These are phyloP conservation scores for Heterotis niloticus DNA, from an alignment of 2,113 vertebrate genomes.

Conservation along the genomic window DNA sequence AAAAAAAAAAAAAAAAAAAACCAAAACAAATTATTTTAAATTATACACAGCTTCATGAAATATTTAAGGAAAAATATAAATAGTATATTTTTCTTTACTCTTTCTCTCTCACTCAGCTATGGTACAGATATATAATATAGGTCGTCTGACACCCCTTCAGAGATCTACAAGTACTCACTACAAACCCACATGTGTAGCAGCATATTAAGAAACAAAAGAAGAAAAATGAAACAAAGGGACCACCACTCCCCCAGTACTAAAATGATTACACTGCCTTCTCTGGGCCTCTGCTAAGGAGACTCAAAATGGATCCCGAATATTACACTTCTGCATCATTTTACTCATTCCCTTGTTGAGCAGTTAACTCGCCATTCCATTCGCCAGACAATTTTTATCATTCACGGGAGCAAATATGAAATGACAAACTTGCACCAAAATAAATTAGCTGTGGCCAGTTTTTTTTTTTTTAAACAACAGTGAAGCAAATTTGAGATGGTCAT, in stretches of 20 bases:
- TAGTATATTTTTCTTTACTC: constrained; percentile 73
- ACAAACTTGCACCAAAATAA: constrained; percentile 15
- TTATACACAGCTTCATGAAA: constrained; percentile 87
- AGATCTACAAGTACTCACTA: constrained; percentile 73
- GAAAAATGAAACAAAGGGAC: constrained; percentile 43
- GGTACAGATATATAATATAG: constrained; percentile 98
- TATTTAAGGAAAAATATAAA: constrained; percentile 97
- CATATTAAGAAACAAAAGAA: constrained; percentile 54
- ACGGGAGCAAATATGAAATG: constrained; percentile 8
- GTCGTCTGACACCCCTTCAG: constrained; percentile 85
- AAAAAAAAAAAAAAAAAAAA: constrained; percentile 70
- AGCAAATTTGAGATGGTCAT: constrained; percentile 56
- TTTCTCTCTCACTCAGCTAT: constrained; percentile 80
- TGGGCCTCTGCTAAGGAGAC: constrained; percentile 5
- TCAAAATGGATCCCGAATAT: constrained; percentile 7
- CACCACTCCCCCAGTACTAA: constrained; percentile 13
- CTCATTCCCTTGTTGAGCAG: constrained; percentile 24
- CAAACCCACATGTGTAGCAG: constrained; percentile 76
- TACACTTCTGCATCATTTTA: not conserved
- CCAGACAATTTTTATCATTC: constrained; percentile 18
- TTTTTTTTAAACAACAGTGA: constrained; percentile 6
- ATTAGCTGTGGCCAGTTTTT: not conserved
- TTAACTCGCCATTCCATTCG: constrained; percentile 22
- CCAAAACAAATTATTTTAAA: constrained; percentile 69
- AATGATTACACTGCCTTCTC: constrained; percentile 27